Base-by-base conservation (phyloP, 1,140 invertebrate species). In the Anadara kagoshimensis region DNA sequence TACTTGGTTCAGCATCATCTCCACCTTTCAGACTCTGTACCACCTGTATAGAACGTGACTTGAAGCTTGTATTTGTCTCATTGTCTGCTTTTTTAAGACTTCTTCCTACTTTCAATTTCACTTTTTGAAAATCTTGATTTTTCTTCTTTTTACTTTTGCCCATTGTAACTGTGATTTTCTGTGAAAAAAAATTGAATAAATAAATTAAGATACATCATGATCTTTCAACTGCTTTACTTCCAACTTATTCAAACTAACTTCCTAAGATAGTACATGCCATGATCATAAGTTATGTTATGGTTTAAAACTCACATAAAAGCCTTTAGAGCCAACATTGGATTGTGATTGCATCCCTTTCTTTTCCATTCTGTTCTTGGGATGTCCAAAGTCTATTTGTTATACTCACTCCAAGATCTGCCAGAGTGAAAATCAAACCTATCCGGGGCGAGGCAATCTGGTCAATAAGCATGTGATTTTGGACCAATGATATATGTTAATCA, bases 11-110 rank as follows among this genome's bases (percentile, higher is more conserved):
- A 18, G 61, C 41, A 5, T 47, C 45, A 41, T 78, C 75, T 51
- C 54, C 92, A 3, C 90, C 86, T 43, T 90, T 88, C 65, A 92
- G 91, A 56, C 92, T 91, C 81, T 93, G 93, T 0, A 96, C 87
- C 49, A 97, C 92, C 11, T 95, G 89, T 78, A 98, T 96, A 84
- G 95, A 94, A 79, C 94, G 94, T 1, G 96, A 92, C 92, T 96
- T 96, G 83, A 97, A 97, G 80, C 93, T 92, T 0, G 94, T 94
- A 84, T 96, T 93, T 0, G 95, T 97, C 4, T 95, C 92, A 91
- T 97, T 97, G 54, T 93, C 92, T 51, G 86, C 88, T 78, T 91
- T 92, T 18, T 90, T 92, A 80, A 92, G 92, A 87, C 90, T 92
- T 89, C 85, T 92, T 16, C 91, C 92, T 61, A 90, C 89, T 83